Evolutionary conservation across 2,888 invertebrate genomes (phyloP), one percentile per base, ranked within the genome.

Genomic region (Drosophila borealis): DNA sequence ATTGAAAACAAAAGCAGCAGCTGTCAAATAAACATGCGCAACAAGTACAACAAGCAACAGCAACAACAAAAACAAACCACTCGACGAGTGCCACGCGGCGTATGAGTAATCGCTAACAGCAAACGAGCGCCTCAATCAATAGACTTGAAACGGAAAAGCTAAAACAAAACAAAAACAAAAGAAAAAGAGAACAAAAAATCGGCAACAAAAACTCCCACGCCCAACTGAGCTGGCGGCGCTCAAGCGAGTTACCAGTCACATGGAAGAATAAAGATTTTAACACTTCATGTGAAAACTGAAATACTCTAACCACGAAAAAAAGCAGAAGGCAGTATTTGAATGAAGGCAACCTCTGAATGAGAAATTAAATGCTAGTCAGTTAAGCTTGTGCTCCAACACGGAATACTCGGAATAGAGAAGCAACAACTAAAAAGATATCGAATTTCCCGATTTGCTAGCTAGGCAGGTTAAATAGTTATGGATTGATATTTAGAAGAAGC

Each of bases 21-120:
- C 76, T 74, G 71, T 75, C 74, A 74, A 75, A 70, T 65, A 36
- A 67, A 71, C 60, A 56, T 54, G 70, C 44, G 71, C 74, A 74
- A 76, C 74, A 76, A 74, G 74, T 76, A 57, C 64, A 61, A 66
- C 46, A 59, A 33, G 42, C 57, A 57, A n/a, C 29, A 60, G 11
- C 37, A 49, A 34, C 56, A 56, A 2, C 51, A 51, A 33, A 37
- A 29, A 39, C 34, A 33, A 50, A 17, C 56, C 55, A 48, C 39
- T 45, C 61, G 48, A 46, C 49, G 48, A 56, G 74, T 62, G 70
- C 74, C 83, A 70, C 78, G 74, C 69, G 69, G 80, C 74, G 81
- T 80, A 80, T 80, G 84, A 80, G 80, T 83, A 83, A 80, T 80
- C 70, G 49, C 63, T 5, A 14, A 48, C 63, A 44, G 21, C 59